Base-by-base conservation (phyloP, 2,888 invertebrate species). In the Andricus curvator region DNA sequence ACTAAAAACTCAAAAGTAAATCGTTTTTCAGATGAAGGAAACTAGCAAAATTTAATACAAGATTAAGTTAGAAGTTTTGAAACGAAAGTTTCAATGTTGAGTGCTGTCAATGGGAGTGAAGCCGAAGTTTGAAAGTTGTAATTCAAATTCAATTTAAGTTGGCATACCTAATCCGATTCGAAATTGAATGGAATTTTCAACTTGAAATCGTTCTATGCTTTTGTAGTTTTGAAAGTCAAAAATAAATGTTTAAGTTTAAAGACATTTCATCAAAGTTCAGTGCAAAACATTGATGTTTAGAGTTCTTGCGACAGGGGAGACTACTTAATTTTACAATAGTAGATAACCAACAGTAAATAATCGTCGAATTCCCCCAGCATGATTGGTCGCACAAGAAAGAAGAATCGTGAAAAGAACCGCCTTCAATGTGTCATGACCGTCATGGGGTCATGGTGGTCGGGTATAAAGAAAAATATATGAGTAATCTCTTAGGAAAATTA, bases 121-220 rank as follows among this genome's bases (percentile, higher is more conserved):
- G 9, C n/a, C n/a, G n/a, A 56, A 56, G 9, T n/a, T 56, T 56
- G n/a, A 9, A 56, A 56, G 8, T 56, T 56, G 56, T 56, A 56
- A 56, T 56, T 56, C n/a, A n/a, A 56, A 56, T n/a, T 56, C 56
- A n/a, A 56, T n/a, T 56, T 56, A 11, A 56, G n/a, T 56, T 56
- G 56, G 1, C 8, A 56, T 56, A 56, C n/a, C 11, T n/a, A n/a
- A 17, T n/a, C 3, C 11, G 17, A 56, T 56, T n/a, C 11, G 56
- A 56, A 56, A 56, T 56, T n/a, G n/a, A n/a, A 56, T 56, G 4
- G n/a, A n/a, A 56, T 56, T 56, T 56, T 56, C 56, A 56, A 56
- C 4, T 56, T 56, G 0, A 9, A n/a, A 56, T 20, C 2, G 56
- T 5, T 15, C 4, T 4, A 17, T 11, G n/a, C 1, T n/a, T 11